Base-by-base conservation (phyloP, 2,888 invertebrate species). In the Drosophila mimetica region DNA sequence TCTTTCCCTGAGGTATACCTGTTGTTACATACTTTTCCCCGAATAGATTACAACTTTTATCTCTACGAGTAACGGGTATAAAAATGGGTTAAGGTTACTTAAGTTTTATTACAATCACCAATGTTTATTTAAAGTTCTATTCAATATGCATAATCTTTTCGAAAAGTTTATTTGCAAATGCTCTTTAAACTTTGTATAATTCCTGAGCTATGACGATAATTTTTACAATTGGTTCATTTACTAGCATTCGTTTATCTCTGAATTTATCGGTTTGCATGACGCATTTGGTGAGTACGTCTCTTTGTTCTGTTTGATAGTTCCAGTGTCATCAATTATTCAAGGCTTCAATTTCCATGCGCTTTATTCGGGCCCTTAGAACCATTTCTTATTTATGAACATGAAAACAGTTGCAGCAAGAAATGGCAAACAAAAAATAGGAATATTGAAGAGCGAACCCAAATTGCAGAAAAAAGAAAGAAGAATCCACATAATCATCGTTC, bases 401-500 rank as follows among this genome's bases (percentile, higher is more conserved):
- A 76, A 78, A 77, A 70, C 70, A 47, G 52, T 69, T 71, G 79
- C 81, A 64, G 44, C 60, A 9, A 57, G 64, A 53, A 58, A 55
- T 44, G 20, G 28, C 8, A 52, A 1, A 16, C 18, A 50, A 50
- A 22, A 47, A 14, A 14, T 22, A n/a, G 28, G 16, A 54, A 65
- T 61, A 74, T 37, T 75, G 78, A 77, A 69, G 63, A 71, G 73
- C 52, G 36, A 71, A 83, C 67, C 72, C 53, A 46, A 78, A 51
- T 37, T n/a, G 9, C 20, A 18, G 28, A 63, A 70, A 50, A 58
- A 51, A 18, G 14, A 30, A 36, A 22, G 44, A 36, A 63, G 75
- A 82, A 87, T 87, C 89, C 87, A 85, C 89, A 88, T 87, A 77
- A 85, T 88, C 89, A 88, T 88, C 71, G 80, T 73, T 80, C 78